Evolutionary conservation across 2,888 invertebrate genomes (phyloP).

Genomic region (Coelogynopora nodosa): DNA sequence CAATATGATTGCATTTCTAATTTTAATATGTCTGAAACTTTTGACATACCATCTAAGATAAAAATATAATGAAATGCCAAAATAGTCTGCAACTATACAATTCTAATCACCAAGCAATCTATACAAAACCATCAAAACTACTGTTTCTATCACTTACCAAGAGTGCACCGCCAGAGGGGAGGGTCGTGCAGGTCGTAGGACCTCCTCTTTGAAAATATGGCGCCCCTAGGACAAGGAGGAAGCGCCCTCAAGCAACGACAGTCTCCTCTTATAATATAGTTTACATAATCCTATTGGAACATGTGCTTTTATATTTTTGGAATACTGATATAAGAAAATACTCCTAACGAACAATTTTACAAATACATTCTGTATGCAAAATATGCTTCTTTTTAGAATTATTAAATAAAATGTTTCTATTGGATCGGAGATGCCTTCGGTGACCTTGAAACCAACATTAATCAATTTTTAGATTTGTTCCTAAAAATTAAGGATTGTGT

Average conservation of each 20-base stretch:
- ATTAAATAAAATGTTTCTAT: not conserved
- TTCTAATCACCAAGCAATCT: too few species aligned
- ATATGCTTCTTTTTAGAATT: not conserved
- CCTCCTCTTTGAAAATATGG: not conserved
- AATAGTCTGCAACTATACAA: too few species aligned
- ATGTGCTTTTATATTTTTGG: not conserved
- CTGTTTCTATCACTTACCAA: too few species aligned
- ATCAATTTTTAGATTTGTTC: not conserved
- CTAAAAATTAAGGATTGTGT: too few species aligned
- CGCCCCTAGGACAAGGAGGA: not conserved
- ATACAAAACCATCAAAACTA: too few species aligned
- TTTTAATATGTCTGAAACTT: too few species aligned
- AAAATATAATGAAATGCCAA: too few species aligned
- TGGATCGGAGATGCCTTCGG: not conserved
- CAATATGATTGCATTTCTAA: too few species aligned
- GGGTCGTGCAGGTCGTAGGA: not conserved
- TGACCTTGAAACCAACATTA: not conserved
- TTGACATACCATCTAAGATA: too few species aligned
- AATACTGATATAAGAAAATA: not conserved
- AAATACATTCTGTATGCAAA: not conserved
- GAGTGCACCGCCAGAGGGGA: too few species aligned
- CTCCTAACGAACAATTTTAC: not conserved
- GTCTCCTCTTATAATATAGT: not conserved
- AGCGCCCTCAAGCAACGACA: not conserved
- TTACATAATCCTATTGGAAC: not conserved